These are phyloP conservation scores for Bicyclus anynana DNA, from an alignment of 1,140 invertebrate genomes.

Conservation along the genomic window DNA sequence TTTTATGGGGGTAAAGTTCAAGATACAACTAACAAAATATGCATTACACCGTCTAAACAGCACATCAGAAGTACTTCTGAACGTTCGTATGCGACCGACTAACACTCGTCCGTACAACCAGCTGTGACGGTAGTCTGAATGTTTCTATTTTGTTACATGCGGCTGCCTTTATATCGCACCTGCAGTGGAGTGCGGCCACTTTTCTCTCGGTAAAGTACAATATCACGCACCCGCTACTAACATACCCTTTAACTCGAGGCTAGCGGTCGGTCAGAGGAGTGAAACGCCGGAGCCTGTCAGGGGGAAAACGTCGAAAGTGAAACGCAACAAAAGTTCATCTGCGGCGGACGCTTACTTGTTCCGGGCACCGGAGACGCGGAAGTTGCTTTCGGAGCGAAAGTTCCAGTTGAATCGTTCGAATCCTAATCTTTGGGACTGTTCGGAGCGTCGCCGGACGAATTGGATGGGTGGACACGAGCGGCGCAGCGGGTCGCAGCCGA, in stretches of 20 bases:
- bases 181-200: slow-evolving; percentile 80
- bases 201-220: slow-evolving; percentile 81
- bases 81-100: slow-evolving; percentile 12
- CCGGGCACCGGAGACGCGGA: slow-evolving; percentile 53
- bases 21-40: slow-evolving; percentile 5
- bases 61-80: background rate
- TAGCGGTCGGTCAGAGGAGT: slow-evolving; percentile 45
- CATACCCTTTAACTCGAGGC: slow-evolving; percentile 63
- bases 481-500: slow-evolving; percentile 61
- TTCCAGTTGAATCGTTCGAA: slow-evolving; percentile 70
- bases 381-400: slow-evolving; percentile 60
- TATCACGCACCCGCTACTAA: slow-evolving; percentile 80
- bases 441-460: slow-evolving; percentile 41
- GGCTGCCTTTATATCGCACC: slow-evolving; percentile 76
- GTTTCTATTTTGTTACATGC: slow-evolving; percentile 78
- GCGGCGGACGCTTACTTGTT: slow-evolving; percentile 63
- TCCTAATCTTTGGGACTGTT: slow-evolving; percentile 64
- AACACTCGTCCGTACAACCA: slow-evolving; percentile 9
- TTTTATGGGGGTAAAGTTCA: background rate
- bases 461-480: slow-evolving; percentile 34
- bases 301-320: slow-evolving; percentile 59
- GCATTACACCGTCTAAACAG: slow-evolving; percentile 2
- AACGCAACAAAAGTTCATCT: slow-evolving; percentile 73
- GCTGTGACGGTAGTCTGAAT: slow-evolving; percentile 47
- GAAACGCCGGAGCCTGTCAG: slow-evolving; percentile 52